phyloP scores from a whole-genome alignment of 2,888 invertebrate species.

The Chloroclystis v-ata region DNA sequence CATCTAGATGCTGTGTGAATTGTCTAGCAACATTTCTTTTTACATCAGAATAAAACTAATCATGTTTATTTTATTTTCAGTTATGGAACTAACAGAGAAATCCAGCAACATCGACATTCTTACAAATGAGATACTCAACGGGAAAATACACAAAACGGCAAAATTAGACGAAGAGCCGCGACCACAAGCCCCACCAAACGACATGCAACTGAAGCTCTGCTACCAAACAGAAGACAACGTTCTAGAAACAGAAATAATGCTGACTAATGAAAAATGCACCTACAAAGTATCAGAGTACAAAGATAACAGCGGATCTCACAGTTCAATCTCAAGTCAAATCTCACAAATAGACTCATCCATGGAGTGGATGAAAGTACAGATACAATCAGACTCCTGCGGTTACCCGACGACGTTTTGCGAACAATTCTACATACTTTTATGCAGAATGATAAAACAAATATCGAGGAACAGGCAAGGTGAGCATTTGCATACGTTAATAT shows the following conservation, averaged over 20 bases:
- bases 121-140: constrained; percentile 78
- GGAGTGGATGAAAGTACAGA: constrained; percentile 77
- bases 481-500: constrained; percentile 13
- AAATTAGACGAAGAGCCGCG: constrained; percentile 42
- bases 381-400: constrained; percentile 54
- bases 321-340: constrained; percentile 57
- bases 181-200: constrained; percentile 44
- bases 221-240: constrained; percentile 57
- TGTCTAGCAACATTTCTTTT: too few species aligned
- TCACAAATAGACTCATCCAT: constrained; percentile 60
- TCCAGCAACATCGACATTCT: constrained; percentile 68
- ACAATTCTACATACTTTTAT: constrained; percentile 79
- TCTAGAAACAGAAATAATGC: constrained; percentile 59
- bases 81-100: constrained; percentile 81
- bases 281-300: constrained; percentile 62
- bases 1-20: too few species aligned
- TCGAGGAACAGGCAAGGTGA: constrained; percentile 77
- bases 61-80: constrained; percentile 51
- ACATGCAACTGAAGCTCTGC: constrained; percentile 60
- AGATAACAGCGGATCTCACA: constrained; percentile 50
- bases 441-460: constrained; percentile 80
- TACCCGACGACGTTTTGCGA: constrained; percentile 74
- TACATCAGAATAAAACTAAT: too few species aligned
- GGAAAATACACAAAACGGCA: constrained; percentile 68
- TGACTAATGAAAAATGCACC: constrained; percentile 58